Base-by-base conservation (phyloP, 2,797 vertebrate species). In the Melanotaenia maccullochi region DNA sequence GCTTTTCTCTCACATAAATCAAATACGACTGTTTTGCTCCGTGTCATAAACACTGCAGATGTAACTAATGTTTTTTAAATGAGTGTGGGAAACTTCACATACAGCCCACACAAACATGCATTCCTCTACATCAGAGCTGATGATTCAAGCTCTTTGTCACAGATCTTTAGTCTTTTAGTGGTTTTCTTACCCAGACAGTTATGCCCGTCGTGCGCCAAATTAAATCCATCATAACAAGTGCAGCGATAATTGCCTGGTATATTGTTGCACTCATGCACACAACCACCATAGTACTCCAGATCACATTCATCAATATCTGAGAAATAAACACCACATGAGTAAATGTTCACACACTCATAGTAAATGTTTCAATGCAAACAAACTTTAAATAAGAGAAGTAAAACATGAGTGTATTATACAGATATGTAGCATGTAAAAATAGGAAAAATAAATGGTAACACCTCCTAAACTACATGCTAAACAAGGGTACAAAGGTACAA, bases 181-280 rank as follows among this genome's bases (percentile, higher is more conserved):
- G 35, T 74, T 67, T 65, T 78, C 95, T 96, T 94, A 99, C 97
- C 98, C 9, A 98, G 91, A 92, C 98, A 99, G 90, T 99, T 99
- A 84, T 98, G 98, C 81, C 98, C 98, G 32, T 99, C 97, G 1
- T 98, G 96, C 63, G 96, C 97, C 94, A 99, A 89, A 94, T 95
- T 95, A 90, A 99, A 99, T 66, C 98, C 98, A 71, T 99, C 98
- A 3, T 97, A 96, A 91, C 98, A 99, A 89, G 96, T 96, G 86
- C 97, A 99, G 85, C 96, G 96, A 84, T 99, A 99, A 92, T 99
- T 99, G 61, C 98, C 98, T 16, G 96, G 97, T 84, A 98, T 97
- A 90, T 99, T 99, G 93, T 95, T 95, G 90, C 97, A 99, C 86
- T 99, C 97, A 0, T 99, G 98, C 73, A 99, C 98, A 63, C 98